Base-by-base conservation (phyloP, 2,113 vertebrate species). In the Chloroceryle aenea region DNA sequence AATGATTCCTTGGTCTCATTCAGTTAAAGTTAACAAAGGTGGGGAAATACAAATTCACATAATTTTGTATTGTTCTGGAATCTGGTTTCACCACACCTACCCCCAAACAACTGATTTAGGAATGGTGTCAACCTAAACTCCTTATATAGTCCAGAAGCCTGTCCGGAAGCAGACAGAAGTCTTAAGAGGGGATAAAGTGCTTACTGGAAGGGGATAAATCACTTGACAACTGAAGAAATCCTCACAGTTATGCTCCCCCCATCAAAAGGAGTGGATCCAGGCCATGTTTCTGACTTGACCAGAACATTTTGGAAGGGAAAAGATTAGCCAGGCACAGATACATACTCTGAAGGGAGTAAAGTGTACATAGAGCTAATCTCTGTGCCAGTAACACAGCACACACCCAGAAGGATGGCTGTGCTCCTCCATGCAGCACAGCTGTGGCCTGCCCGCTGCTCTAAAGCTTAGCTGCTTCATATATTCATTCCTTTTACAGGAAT, bases 171-270 rank as follows among this genome's bases (percentile, higher is more conserved):
- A 93, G 72, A 76, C 30, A 88, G 88, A 94, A 79, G 63, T 55
- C 72, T 90, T 42, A 88, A 88, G 48, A 27, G 59, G 32, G 53
- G 63, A 91, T 93, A 94, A 96, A 94, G 53, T 69, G 50, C 90
- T 93, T 94, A 88, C 38, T 83, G 50, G 45, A 76, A 69, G 22
- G 63, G 48, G 72, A 92, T 67, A 75, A 80, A n/a, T 27, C 5
- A 1, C 52, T 77, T 72, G 52, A 71, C 85, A 76, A 32, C 53
- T 62, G 30, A 61, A 90, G 43, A 85, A 92, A 91, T 77, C 79
- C 59, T 56, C 50, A 64, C 23, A 50, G 45, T 90, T 83, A 62
- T 32, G 62, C 13, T 71, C 12, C 34, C 16, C 22, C 27, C 47
- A 4, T 21, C 50, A 73, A n/a, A 74, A 22, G 15, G 19, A 80